Conservation (phyloP, 1,140 invertebrate genomes). For the Gryon sp. region DNA sequence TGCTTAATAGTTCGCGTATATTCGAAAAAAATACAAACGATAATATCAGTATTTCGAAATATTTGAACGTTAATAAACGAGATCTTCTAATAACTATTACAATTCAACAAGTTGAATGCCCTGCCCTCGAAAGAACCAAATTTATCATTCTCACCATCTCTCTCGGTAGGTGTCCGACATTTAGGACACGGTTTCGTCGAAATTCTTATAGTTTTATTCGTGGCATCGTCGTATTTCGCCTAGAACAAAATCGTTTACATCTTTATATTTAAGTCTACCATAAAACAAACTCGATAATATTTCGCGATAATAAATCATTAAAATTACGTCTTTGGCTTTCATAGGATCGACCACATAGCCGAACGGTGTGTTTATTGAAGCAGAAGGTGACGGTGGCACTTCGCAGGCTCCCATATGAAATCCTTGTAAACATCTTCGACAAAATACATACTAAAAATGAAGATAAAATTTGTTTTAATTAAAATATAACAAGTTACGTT, state of each 20-base stretch:
- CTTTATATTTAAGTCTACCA: conserved; percentile 27
- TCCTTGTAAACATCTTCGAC: conserved; percentile 88
- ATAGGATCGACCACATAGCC: conserved; percentile 83
- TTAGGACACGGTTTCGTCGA: conserved; percentile 93
- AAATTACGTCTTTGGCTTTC: conserved; percentile 79
- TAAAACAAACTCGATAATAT: conserved; percentile 24
- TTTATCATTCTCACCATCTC: conserved; percentile 83
- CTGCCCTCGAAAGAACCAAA: conserved; percentile 17
- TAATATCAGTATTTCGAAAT: no score
- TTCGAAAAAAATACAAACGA: no score
- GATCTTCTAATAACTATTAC: conserved; percentile 19
- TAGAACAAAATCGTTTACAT: conserved; percentile 67
- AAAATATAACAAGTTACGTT: no score
- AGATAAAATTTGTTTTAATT: not conserved
- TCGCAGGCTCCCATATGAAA: conserved; percentile 89
- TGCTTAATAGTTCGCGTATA: no score
- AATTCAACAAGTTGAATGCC: conserved; percentile 19
- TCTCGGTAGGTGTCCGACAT: conserved; percentile 91
- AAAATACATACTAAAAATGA: conserved; percentile 87
- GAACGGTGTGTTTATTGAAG: conserved; percentile 69
- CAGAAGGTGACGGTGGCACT: conserved; percentile 68
- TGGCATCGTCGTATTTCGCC: conserved; percentile 89
- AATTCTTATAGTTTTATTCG: conserved; percentile 86
- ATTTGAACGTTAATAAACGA: conserved; percentile 4
- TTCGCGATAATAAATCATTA: conserved; percentile 39